A percentile compares a stretch with the other conserved stretches of the same genome.
These are phyloP conservation scores for Todiramphus chloris DNA, from an alignment of 2,113 vertebrate genomes.

Conservation along the genomic window DNA sequence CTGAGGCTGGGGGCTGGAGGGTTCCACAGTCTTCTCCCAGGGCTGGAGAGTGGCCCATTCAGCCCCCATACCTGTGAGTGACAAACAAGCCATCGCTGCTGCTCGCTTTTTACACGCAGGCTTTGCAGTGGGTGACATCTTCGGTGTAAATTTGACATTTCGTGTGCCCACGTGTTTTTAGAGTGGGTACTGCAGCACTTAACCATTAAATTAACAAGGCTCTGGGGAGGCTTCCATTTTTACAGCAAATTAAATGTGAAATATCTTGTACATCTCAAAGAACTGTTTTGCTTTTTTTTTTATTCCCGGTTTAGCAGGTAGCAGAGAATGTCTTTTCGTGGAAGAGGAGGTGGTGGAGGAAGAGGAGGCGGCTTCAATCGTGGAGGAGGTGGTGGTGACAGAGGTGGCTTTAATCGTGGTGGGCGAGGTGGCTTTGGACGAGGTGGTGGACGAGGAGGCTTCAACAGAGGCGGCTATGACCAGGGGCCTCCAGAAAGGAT, in stretches of 20 bases:
- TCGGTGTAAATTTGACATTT: neutral
- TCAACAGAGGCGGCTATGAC: conserved; percentile 88
- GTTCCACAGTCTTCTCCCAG: too few species aligned
- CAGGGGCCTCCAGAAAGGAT: conserved; percentile 94
- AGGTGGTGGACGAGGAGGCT: conserved; percentile 83
- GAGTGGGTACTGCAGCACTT: fast-evolving
- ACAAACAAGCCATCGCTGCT: fast-evolving
- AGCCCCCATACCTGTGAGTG: fast-evolving
- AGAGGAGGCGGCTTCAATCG: conserved; percentile 77
- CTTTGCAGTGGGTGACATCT: fast-evolving
- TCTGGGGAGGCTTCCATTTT: neutral
- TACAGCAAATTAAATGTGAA: neutral
- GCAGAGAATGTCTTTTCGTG: conserved; percentile 87
- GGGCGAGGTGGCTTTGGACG: conserved; percentile 69
- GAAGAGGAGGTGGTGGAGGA: conserved; percentile 74
- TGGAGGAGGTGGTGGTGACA: conserved; percentile 57
- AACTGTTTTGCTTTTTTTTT: neutral
- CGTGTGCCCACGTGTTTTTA: fast-evolving
- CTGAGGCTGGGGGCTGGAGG: too few species aligned
- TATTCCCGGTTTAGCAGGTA: neutral
- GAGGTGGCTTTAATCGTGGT: conserved; percentile 67
- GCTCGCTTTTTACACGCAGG: fast-evolving
- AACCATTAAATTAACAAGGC: too few species aligned
- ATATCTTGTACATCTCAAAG: neutral
- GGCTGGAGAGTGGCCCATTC: fast-evolving